Conservation (phyloP, 1,140 invertebrate genomes). For the Mylabris phalerata region DNA sequence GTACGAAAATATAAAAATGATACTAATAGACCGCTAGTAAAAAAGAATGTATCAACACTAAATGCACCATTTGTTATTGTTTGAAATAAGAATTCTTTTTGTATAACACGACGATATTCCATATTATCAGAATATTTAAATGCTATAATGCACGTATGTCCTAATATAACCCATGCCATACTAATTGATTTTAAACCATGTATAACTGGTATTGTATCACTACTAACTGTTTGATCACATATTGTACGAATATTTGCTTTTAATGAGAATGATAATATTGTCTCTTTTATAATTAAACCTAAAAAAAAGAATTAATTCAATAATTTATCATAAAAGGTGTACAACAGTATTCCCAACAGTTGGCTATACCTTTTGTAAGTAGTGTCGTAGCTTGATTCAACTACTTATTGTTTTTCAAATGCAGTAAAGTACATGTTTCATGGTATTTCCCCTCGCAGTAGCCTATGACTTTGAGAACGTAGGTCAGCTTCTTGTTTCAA, state of each 20-base stretch:
- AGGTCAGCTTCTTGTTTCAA: too few relatives aligned
- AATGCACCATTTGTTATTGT: conserved; percentile 80
- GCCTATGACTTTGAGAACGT: too few relatives aligned
- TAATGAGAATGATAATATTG: conserved; percentile 73
- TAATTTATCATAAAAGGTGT: neutral
- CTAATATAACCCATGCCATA: conserved; percentile 90
- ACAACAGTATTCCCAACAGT: too few relatives aligned
- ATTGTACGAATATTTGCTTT: conserved; percentile 68
- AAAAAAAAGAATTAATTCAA: conserved; percentile 13
- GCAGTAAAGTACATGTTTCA: too few relatives aligned
- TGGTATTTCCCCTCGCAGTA: too few relatives aligned
- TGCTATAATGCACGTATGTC: conserved; percentile 77
- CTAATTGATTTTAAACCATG: conserved; percentile 78
- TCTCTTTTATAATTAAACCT: conserved; percentile 44
- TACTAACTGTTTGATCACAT: conserved; percentile 68
- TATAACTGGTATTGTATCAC: conserved; percentile 72
- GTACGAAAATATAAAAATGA: conserved; percentile 79
- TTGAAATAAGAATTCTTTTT: conserved; percentile 75
- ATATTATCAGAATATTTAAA: conserved; percentile 84
- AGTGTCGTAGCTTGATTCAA: too few relatives aligned
- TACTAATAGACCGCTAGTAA: conserved; percentile 74
- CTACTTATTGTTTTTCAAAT: too few relatives aligned
- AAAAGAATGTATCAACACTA: conserved; percentile 90
- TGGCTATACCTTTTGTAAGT: too few relatives aligned
- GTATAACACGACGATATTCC: conserved; percentile 66